phyloP scores from a whole-genome alignment of 2,113 vertebrate genomes.

The Pithys albifrons region DNA sequence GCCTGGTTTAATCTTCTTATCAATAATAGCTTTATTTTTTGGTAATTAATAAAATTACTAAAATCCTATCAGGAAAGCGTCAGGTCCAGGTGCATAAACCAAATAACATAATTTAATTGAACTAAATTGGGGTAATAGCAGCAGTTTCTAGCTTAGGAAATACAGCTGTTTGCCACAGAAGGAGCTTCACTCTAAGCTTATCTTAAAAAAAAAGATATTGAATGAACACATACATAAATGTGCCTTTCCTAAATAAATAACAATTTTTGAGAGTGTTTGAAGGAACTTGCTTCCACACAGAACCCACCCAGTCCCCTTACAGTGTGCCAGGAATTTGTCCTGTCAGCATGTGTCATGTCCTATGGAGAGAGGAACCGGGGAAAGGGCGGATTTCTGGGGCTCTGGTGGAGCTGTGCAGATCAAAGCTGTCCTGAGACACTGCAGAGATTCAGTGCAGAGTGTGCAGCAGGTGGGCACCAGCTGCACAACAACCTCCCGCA shows the following conservation, averaged over 20 bases:
- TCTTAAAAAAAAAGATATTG: neutral
- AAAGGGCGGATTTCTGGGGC: neutral
- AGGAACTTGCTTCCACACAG: rapidly evolving
- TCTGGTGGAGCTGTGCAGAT: neutral
- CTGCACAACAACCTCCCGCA: neutral
- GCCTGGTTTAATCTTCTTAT: slow-evolving; percentile 40
- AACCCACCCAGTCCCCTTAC: neutral
- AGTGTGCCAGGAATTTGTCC: neutral
- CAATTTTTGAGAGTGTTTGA: neutral
- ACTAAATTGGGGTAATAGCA: neutral
- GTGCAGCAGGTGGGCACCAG: neutral
- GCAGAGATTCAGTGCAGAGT: neutral
- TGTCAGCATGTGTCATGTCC: neutral
- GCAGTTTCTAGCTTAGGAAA: neutral
- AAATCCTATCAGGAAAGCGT: neutral
- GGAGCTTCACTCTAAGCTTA: neutral
- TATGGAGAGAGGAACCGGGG: neutral
- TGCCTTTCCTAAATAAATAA: neutral
- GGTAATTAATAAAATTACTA: slow-evolving; percentile 44
- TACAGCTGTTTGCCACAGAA: neutral
- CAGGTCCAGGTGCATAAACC: neutral
- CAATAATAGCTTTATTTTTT: neutral
- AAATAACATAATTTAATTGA: neutral
- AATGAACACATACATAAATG: neutral
- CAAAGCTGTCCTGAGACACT: rapidly evolving